phyloP scores from a whole-genome alignment of 1,140 invertebrate species.

The Argopecten irradians region DNA sequence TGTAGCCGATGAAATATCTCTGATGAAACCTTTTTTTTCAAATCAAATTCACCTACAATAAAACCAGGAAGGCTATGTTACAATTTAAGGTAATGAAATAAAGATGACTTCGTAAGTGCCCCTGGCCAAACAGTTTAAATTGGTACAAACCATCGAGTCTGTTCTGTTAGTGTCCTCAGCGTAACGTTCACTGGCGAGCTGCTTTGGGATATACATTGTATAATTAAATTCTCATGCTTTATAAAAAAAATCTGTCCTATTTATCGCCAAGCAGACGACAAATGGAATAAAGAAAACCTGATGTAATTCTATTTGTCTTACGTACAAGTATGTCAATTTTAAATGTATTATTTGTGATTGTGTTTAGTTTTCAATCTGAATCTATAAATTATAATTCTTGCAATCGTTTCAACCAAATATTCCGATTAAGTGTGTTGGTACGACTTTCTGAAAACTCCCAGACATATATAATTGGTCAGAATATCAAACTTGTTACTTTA shows the following conservation, averaged over 20 bases:
- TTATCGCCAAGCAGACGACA: neutral
- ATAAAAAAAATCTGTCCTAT: neutral
- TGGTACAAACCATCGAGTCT: neutral
- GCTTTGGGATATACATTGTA: neutral
- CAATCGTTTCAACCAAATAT: neutral
- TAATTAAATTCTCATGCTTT: neutral
- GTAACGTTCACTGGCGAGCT: neutral
- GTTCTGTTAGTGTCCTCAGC: neutral
- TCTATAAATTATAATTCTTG: neutral
- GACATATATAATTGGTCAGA: no score
- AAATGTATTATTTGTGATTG: neutral
- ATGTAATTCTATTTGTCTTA: neutral
- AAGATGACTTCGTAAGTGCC: neutral
- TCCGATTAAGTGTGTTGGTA: neutral
- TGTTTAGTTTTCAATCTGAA: neutral
- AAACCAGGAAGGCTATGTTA: neutral
- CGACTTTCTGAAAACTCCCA: no score
- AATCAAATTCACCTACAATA: constrained; percentile 5
- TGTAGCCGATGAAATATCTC: neutral
- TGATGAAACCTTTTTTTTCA: neutral
- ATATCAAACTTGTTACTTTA: no score
- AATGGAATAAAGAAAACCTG: neutral
- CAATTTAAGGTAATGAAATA: neutral
- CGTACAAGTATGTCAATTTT: neutral
- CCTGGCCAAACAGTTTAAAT: neutral